phyloP scores from a whole-genome alignment of 2,113 vertebrate genomes.

The Fulica atra region DNA sequence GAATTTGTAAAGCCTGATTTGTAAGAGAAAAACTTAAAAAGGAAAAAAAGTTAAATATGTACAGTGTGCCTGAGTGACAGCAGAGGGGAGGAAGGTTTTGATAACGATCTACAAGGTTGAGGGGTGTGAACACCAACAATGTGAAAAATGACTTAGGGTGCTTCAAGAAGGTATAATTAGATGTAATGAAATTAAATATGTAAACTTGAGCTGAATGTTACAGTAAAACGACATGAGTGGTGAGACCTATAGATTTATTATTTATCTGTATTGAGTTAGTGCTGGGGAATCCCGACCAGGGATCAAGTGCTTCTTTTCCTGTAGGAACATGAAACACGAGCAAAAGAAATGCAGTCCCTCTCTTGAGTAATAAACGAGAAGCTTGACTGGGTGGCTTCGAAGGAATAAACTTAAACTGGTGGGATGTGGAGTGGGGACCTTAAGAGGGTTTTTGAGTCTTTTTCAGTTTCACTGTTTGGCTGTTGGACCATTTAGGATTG shows the following conservation, averaged over 20 bases:
- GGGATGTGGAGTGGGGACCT: neutral
- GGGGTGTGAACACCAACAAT: neutral
- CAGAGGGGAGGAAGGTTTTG: neutral
- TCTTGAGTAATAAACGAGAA: neutral
- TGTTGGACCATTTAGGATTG: neutral
- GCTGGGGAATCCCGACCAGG: neutral
- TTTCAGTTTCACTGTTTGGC: neutral
- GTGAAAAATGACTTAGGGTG: neutral
- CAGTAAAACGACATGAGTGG: neutral
- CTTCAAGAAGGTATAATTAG: slow-evolving; percentile 7
- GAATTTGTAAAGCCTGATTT: slow-evolving; percentile 12
- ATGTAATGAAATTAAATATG: neutral
- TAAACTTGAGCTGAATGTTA: neutral
- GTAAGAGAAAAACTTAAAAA: slow-evolving; percentile 1
- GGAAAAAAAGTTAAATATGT: neutral
- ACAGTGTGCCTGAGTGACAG: neutral
- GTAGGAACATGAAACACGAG: neutral
- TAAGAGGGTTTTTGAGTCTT: neutral
- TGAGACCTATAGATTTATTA: neutral
- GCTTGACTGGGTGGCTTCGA: neutral
- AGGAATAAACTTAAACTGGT: neutral
- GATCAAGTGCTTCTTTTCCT: neutral
- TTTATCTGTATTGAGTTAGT: neutral
- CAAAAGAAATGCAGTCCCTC: neutral
- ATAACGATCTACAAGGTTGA: neutral